These are phyloP conservation scores for Eupithecia inturbata DNA, from an alignment of 2,888 invertebrate genomes.

Conservation along the genomic window DNA sequence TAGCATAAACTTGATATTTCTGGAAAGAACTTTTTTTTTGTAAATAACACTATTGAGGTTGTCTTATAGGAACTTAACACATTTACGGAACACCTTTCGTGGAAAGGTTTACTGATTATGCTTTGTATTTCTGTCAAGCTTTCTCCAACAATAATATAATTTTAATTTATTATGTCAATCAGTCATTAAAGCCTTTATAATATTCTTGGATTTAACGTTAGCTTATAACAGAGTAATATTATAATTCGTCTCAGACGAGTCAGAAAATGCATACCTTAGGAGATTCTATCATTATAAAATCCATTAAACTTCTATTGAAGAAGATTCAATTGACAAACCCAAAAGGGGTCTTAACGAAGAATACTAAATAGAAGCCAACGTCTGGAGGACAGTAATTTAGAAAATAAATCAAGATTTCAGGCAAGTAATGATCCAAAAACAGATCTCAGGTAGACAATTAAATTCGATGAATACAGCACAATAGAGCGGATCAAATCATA, in stretches of 20 bases:
- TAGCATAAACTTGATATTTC: slow-evolving; percentile 27
- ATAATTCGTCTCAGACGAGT: slow-evolving; percentile 9
- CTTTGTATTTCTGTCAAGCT: neutral
- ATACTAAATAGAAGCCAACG: neutral
- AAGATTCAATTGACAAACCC: slow-evolving; percentile 14
- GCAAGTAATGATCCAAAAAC: neutral
- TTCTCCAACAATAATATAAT: no score
- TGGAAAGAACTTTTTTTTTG: neutral
- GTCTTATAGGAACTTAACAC: neutral
- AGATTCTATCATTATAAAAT: slow-evolving; percentile 5
- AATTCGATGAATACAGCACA: neutral
- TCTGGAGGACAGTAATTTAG: neutral
- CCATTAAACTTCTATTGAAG: slow-evolving; percentile 15
- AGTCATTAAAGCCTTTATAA: neutral
- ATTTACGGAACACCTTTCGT: neutral
- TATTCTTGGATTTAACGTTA: neutral
- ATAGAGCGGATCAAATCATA: slow-evolving; percentile 1
- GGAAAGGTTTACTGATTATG: neutral
- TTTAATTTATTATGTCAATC: no score
- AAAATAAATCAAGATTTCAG: neutral
- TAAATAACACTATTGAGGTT: neutral
- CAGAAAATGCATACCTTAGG: slow-evolving; percentile 5
- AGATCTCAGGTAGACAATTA: neutral
- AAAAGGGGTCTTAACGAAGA: slow-evolving; percentile 1
- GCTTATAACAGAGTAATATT: neutral